A percentile compares a stretch with the other conserved stretches of the same genome.
Conservation (phyloP, 2,113 vertebrate genomes). For the Varanus salvator region DNA sequence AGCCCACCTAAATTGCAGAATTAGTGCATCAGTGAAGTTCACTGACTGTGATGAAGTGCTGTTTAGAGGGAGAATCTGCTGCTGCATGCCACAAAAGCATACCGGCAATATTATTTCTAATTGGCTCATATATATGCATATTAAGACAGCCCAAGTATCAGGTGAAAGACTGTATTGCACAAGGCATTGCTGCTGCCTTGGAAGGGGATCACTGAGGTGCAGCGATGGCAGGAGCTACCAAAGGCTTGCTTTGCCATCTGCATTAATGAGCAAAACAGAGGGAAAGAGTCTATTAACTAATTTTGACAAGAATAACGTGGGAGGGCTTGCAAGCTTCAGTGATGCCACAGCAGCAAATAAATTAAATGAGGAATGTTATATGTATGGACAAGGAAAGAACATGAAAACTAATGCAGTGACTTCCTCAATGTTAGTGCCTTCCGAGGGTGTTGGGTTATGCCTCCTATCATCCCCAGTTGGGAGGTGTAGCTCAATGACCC, state of each 20-base stretch:
- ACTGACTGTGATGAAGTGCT: slow-evolving; percentile 29
- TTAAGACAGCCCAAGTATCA: slow-evolving; percentile 41
- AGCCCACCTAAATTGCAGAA: slow-evolving; percentile 37
- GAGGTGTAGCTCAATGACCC: no score
- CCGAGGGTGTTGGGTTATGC: background rate
- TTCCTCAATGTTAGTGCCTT: background rate
- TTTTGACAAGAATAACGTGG: slow-evolving; percentile 18
- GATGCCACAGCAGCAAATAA: background rate
- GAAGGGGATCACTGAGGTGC: background rate
- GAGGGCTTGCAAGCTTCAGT: slow-evolving; percentile 16
- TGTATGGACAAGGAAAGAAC: background rate
- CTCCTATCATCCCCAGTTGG: background rate
- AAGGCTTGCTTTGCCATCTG: background rate
- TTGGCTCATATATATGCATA: slow-evolving; percentile 55
- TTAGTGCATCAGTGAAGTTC: slow-evolving; percentile 43
- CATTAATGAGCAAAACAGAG: background rate
- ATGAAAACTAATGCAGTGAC: background rate
- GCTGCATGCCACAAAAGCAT: slow-evolving; percentile 33
- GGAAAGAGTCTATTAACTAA: background rate
- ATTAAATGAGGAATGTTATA: background rate
- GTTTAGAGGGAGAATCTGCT: background rate
- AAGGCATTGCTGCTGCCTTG: background rate
- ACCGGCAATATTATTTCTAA: slow-evolving; percentile 57
- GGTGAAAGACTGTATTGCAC: background rate
- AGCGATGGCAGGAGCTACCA: background rate